phyloP scores from a whole-genome alignment of 2,888 invertebrate genomes.

The Pristionchus fissidentatus region DNA sequence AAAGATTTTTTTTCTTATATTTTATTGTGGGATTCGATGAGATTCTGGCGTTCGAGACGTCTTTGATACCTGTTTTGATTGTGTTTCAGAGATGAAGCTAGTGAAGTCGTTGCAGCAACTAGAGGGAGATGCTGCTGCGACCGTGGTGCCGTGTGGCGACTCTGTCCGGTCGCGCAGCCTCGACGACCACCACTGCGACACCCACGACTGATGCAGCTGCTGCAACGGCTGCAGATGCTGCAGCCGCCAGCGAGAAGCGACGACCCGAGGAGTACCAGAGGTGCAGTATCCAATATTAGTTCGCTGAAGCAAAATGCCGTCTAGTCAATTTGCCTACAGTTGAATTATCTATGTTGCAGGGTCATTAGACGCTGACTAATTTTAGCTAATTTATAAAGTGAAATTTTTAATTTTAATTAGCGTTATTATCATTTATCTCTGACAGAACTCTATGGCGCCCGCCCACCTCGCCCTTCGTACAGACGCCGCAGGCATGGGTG shows the following conservation, averaged over 20 bases:
- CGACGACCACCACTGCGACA: no score
- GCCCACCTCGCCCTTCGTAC: constrained; percentile 57
- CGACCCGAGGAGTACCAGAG: constrained; percentile 42
- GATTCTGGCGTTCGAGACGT: not conserved
- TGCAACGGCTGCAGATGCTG: not conserved
- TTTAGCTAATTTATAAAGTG: no score
- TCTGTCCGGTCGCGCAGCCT: no score
- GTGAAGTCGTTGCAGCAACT: no score
- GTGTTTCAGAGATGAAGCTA: not conserved
- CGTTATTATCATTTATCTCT: not conserved
- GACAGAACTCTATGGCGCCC: constrained; percentile 56
- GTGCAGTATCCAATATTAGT: not conserved
- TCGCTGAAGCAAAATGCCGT: no score
- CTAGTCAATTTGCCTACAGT: no score
- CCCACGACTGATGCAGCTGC: not conserved
- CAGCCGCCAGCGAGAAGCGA: not conserved
- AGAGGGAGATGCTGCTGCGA: constrained; percentile 1
- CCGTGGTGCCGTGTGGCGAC: constrained; percentile 3
- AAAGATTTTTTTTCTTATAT: not conserved
- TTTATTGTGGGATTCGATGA: not conserved
- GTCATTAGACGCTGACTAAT: no score
- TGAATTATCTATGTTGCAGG: no score
- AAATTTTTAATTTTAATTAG: no score
- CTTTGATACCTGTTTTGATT: not conserved
- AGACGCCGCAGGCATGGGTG: constrained; percentile 64